Evolutionary conservation across 2,797 vertebrate genomes (phyloP).

Genomic region (Liparis tanakae): DNA sequence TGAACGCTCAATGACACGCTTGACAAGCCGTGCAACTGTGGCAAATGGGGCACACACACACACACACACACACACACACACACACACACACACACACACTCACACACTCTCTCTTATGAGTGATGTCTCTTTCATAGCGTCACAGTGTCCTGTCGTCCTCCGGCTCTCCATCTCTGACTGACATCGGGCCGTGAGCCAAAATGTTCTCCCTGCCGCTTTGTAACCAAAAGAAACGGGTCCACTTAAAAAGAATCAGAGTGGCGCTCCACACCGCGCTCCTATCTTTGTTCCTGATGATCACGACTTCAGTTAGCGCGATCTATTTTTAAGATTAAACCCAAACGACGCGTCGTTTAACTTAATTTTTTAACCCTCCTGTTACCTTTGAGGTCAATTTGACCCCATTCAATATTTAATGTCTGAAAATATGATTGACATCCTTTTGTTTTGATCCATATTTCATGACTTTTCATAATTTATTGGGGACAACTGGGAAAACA

Average conservation of each 20-base stretch:
- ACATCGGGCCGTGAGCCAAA: conserved; percentile 35
- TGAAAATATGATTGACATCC: too few relatives aligned
- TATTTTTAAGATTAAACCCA: too few relatives aligned
- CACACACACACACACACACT: conserved; percentile 16
- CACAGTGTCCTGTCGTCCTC: conserved; percentile 54
- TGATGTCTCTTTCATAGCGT: conserved; percentile 62
- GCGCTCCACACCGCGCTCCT: background rate
- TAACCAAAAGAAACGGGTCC: conserved; percentile 2
- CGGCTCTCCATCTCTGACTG: conserved; percentile 44
- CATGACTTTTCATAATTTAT: too few relatives aligned
- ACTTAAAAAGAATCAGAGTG: background rate
- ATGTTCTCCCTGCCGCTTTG: conserved; percentile 22
- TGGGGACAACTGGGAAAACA: too few relatives aligned
- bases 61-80: background rate
- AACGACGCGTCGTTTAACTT: background rate
- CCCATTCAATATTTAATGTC: too few relatives aligned
- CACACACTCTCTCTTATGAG: conserved; percentile 34
- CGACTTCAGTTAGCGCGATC: too few relatives aligned
- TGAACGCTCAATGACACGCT: conserved; percentile 78
- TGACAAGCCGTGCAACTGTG: conserved; percentile 76
- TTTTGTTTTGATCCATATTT: too few relatives aligned
- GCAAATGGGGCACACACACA: conserved; percentile 43
- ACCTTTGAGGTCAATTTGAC: too few relatives aligned
- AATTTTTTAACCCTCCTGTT: too few relatives aligned
- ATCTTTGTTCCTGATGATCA: background rate